phyloP scores from a whole-genome alignment of 2,888 invertebrate species.

The Kryphioiulus occultus region DNA sequence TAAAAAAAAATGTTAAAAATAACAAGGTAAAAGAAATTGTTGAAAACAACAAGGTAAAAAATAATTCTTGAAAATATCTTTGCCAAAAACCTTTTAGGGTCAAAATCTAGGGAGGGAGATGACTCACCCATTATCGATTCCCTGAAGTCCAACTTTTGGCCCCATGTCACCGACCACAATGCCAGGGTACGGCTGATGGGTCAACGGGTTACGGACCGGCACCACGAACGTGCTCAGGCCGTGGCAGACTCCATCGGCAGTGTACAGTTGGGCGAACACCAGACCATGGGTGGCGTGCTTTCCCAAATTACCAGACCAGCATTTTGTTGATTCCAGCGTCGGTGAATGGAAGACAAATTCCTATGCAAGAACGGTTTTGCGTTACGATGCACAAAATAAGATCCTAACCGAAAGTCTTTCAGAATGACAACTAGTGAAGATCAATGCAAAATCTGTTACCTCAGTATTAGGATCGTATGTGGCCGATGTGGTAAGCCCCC shows the following conservation, averaged over 20 bases:
- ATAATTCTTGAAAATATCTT: no score
- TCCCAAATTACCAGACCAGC: slow-evolving; percentile 85
- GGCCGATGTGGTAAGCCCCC: slow-evolving; percentile 84
- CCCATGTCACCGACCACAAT: slow-evolving; percentile 91
- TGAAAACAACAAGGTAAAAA: no score
- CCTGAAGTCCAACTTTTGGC: slow-evolving; percentile 88
- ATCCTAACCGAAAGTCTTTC: no score
- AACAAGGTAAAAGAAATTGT: no score
- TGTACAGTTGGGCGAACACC: slow-evolving; percentile 86
- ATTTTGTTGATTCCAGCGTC: slow-evolving; percentile 78
- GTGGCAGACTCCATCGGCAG: slow-evolving; percentile 79
- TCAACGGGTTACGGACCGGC: slow-evolving; percentile 78
- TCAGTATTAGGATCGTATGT: slow-evolving; percentile 76
- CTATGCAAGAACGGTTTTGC: slow-evolving; percentile 55
- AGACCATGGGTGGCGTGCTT: slow-evolving; percentile 79
- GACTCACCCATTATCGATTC: slow-evolving; percentile 88
- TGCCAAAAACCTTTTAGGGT: no score
- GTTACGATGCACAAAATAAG: no score
- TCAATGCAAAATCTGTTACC: slow-evolving; percentile 57
- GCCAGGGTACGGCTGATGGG: slow-evolving; percentile 76
- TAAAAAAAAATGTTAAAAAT: no score
- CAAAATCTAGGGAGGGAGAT: no score
- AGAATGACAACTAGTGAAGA: no score
- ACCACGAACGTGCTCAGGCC: slow-evolving; percentile 91
- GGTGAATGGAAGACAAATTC: slow-evolving; percentile 78